These are phyloP conservation scores for Corydoras maculifer DNA, from an alignment of 2,113 vertebrate genomes.

Conservation along the genomic window DNA sequence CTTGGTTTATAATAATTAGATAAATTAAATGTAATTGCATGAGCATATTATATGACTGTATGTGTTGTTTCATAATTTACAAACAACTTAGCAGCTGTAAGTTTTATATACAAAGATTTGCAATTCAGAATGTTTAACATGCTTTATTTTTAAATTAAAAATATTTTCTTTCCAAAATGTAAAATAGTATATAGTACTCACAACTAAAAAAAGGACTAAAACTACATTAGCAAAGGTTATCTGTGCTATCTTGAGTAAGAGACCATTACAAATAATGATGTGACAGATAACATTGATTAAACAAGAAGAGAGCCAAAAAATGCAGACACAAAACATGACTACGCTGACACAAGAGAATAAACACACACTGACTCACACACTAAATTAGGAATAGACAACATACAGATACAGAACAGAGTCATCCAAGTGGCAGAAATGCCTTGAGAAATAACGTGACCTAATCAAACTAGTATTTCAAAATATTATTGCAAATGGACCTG, in stretches of 20 bases:
- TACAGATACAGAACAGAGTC: not conserved
- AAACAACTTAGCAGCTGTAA: too few relatives aligned
- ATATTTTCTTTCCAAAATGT: too few relatives aligned
- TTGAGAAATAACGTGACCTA: conserved; percentile 5
- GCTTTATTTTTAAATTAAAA: too few relatives aligned
- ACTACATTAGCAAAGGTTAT: too few relatives aligned
- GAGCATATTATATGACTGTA: too few relatives aligned
- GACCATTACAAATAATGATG: conserved; percentile 12
- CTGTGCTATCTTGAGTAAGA: conserved; percentile 11
- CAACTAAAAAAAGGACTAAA: too few relatives aligned
- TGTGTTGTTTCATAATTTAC: too few relatives aligned
- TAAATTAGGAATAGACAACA: conserved; percentile 28
- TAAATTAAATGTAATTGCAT: too few relatives aligned
- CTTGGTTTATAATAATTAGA: too few relatives aligned
- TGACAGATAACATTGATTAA: conserved; percentile 18
- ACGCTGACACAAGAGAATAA: conserved; percentile 20
- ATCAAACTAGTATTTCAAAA: conserved; percentile 23
- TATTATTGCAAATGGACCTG: conserved; percentile 2
- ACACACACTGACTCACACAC: conserved; percentile 19
- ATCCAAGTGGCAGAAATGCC: not conserved
- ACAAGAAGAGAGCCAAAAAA: conserved; percentile 3
- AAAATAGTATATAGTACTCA: too few relatives aligned
- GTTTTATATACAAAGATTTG: too few relatives aligned
- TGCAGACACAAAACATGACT: conserved; percentile 24
- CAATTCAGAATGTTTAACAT: too few relatives aligned